These are phyloP conservation scores for Epirrhoe tristata DNA, from an alignment of 2,888 invertebrate genomes.

Conservation along the genomic window DNA sequence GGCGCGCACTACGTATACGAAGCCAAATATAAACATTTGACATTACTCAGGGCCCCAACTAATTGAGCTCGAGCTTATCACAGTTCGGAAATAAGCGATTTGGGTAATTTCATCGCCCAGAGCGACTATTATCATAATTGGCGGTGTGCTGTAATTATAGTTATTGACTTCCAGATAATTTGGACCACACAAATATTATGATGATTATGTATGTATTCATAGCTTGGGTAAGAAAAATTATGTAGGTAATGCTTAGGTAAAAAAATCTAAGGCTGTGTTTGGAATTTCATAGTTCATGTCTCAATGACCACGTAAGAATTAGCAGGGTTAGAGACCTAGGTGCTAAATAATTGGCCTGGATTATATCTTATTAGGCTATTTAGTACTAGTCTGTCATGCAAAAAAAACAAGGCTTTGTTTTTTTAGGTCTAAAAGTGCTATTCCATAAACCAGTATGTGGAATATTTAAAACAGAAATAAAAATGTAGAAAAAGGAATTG, in stretches of 20 bases:
- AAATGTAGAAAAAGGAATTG: no score
- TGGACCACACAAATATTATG: not conserved
- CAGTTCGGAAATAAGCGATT: slow-evolving; percentile 59
- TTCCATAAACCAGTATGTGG: not conserved
- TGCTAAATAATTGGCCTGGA: no score
- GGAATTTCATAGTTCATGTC: no score
- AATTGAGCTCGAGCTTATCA: slow-evolving; percentile 55
- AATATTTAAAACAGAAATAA: not conserved
- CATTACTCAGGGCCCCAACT: slow-evolving; percentile 60
- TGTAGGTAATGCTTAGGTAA: no score
- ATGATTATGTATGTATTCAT: not conserved
- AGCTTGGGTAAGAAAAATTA: not conserved
- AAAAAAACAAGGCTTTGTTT: no score
- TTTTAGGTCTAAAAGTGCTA: no score
- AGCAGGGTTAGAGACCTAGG: no score
- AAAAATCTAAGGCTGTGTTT: no score
- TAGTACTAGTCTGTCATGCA: no score
- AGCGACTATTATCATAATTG: slow-evolving; percentile 40
- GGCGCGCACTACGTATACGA: slow-evolving; percentile 61
- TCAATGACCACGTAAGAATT: no score
- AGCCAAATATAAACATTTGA: slow-evolving; percentile 73
- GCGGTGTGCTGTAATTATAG: slow-evolving; percentile 22
- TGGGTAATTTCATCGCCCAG: slow-evolving; percentile 46
- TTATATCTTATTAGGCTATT: no score
- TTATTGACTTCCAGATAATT: slow-evolving; percentile 23